phyloP scores from a whole-genome alignment of 2,888 invertebrate genomes.

The Eugnorisma glareosa region DNA sequence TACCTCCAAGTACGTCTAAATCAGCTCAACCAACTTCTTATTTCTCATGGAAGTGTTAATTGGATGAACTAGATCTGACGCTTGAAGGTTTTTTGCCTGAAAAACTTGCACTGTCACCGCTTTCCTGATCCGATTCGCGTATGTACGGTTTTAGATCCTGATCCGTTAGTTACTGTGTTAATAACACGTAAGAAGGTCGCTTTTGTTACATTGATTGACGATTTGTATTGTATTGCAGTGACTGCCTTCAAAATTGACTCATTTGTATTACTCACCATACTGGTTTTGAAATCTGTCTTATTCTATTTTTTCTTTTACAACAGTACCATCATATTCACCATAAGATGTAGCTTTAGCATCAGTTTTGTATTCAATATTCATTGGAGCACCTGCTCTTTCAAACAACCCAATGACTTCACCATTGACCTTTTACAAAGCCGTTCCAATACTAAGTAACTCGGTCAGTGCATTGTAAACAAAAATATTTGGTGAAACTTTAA shows the following conservation, averaged over 20 bases:
- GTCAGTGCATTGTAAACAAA: conserved; percentile 67
- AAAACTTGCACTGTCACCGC: conserved; percentile 58
- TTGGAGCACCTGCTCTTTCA: conserved; percentile 41
- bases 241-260: no score
- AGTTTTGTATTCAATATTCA: not conserved
- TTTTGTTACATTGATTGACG: not conserved
- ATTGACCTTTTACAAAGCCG: conserved; percentile 44
- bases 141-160: conserved; percentile 63
- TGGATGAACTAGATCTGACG: conserved; percentile 69
- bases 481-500: conserved; percentile 68
- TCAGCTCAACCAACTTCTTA: conserved; percentile 40
- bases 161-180: conserved; percentile 56
- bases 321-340: not conserved
- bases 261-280: no score
- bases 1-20: conserved; percentile 25
- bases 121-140: conserved; percentile 62
- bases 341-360: not conserved
- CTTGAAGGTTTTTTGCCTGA: conserved; percentile 62
- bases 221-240: not conserved
- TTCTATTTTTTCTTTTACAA: not conserved
- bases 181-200: conserved; percentile 40
- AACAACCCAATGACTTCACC: conserved; percentile 34
- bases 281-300: not conserved
- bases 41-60: conserved; percentile 71
- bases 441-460: conserved; percentile 50